Evolutionary conservation across 2,113 vertebrate genomes (phyloP), one percentile per base, ranked within the genome.

Genomic region (Sisor rabdophorus): DNA sequence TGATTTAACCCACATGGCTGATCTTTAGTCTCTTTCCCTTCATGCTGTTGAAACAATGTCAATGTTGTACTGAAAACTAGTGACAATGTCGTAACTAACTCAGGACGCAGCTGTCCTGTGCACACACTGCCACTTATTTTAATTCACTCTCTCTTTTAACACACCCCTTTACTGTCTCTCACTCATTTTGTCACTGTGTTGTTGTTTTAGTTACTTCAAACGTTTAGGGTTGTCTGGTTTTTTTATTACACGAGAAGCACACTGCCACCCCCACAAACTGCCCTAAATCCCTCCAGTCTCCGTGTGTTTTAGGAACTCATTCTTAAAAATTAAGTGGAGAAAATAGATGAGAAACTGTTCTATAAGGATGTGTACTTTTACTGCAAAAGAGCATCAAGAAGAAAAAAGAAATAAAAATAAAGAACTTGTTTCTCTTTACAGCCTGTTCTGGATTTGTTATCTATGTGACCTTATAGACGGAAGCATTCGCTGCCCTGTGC

Each of bases 281-380:
- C 10, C 82, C 44, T 64, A 24, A 22, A 6, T 63, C 65, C 59
- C 76, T 61, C 78, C 83, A 87, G 83, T 88, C 84, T 88, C 85
- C 90, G 85, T 90, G 89, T 91, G 88, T 91, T 85, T 86, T 87
- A 83, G 84, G 88, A 90, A 90, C 90, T 90, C 87, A 89, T 90
- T 81, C 84, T 85, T 86, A 86, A 89, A 84, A 44, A 44, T 44
- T 81, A 83, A 71, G 79, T 86, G 80, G 40, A 55, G 71, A 81
- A 79, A 84, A 82, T 86, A 77, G 69, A 52, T 81, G 47, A 61
- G 87, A 80, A 73, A 87, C 77, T 73, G 30, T 72, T n/a, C 56
- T 86, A 81, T 71, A 87, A 88, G 85, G 82, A 64, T 13, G 72
- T 78, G 86, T 83, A 88, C 79, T 83, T 85, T 85, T 82, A 55